Conservation (phyloP, 2,113 vertebrate genomes). For the Coreoperca whiteheadi region DNA sequence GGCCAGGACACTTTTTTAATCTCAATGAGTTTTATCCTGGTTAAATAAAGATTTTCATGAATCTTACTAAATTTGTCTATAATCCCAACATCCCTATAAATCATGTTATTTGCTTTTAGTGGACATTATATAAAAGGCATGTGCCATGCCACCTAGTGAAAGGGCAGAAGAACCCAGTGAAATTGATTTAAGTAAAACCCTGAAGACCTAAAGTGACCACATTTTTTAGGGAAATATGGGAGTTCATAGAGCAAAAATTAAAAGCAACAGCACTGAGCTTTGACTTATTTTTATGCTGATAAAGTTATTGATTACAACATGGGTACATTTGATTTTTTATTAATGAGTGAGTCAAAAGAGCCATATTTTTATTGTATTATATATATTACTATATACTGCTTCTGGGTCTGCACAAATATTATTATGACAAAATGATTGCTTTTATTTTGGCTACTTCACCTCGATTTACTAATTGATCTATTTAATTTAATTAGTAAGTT, state of each 20-base stretch:
- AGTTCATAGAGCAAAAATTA: neutral
- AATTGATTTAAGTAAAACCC: neutral
- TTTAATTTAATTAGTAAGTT: neutral
- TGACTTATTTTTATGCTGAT: neutral
- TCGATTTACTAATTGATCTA: neutral
- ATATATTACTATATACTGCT: neutral
- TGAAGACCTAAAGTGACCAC: neutral
- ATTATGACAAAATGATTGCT: neutral
- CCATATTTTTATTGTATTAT: neutral
- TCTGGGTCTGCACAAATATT: neutral
- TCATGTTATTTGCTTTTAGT: neutral
- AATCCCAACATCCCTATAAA: neutral
- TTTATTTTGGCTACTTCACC: neutral
- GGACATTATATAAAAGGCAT: too few species aligned
- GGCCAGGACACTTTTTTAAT: too few species aligned
- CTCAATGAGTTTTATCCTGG: too few species aligned
- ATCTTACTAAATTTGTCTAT: neutral
- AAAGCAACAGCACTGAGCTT: neutral
- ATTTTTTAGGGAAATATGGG: neutral
- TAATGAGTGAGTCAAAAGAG: neutral
- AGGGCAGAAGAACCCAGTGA: neutral
- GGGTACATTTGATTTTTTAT: neutral
- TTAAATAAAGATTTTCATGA: too few species aligned
- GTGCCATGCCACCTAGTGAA: neutral
- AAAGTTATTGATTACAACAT: neutral